Evolutionary conservation across 2,113 vertebrate genomes (phyloP).

Genomic region (Eonycteris spelaea): DNA sequence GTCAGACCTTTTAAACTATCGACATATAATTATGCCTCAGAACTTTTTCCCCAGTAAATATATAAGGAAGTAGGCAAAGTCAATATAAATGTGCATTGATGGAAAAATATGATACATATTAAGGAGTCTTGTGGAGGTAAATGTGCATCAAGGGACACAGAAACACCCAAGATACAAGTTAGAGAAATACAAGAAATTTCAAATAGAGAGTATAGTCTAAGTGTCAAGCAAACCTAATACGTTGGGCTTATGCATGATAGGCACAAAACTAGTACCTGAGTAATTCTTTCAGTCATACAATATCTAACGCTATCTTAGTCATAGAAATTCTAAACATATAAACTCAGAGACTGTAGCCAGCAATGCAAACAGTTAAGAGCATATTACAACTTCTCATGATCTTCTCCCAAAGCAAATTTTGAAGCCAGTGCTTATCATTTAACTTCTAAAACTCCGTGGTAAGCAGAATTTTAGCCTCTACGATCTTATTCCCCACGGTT

Average conservation of each 20-base stretch:
- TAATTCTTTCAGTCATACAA: neutral
- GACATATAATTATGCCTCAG: neutral
- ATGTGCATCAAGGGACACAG: neutral
- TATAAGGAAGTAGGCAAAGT: neutral
- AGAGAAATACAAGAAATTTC: slow-evolving; percentile 32
- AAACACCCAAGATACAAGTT: neutral
- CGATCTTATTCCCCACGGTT: neutral
- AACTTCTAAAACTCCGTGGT: neutral
- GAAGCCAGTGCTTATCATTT: neutral
- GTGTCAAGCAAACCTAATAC: neutral
- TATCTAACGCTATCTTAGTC: slow-evolving; percentile 12
- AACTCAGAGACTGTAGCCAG: neutral
- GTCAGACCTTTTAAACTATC: slow-evolving; percentile 23
- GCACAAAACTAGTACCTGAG: neutral
- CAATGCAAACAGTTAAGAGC: neutral
- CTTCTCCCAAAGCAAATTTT: neutral
- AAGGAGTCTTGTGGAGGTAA: neutral
- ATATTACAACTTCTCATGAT: neutral
- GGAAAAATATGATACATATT: neutral
- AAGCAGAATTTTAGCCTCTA: neutral
- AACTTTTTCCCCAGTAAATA: neutral
- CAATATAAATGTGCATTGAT: neutral
- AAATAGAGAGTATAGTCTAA: neutral
- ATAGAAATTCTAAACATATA: neutral
- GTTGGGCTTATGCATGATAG: neutral